These are phyloP conservation scores for Trisateles emortualis DNA, from an alignment of 2,888 invertebrate species.

Conservation along the genomic window DNA sequence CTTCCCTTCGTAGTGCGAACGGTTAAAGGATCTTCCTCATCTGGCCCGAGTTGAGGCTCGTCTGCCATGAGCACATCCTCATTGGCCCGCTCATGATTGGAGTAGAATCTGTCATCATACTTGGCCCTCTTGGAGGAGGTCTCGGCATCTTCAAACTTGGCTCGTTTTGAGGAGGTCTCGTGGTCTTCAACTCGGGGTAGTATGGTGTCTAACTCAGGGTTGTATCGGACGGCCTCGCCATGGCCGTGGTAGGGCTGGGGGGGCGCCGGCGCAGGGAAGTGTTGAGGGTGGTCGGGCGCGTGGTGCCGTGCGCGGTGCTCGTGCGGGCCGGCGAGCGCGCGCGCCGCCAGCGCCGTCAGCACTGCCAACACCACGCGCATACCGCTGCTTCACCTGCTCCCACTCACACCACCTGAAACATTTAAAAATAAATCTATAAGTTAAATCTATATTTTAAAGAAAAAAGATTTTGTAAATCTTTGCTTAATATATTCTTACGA, in stretches of 20 bases:
- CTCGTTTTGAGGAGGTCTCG: constrained; percentile 77
- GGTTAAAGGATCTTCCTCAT: constrained; percentile 90
- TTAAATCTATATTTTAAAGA: no score
- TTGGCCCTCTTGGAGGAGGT: constrained; percentile 75
- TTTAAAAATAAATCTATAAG: not conserved
- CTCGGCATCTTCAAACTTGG: constrained; percentile 68
- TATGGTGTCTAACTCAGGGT: constrained; percentile 85
- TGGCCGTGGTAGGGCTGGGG: constrained; percentile 85
- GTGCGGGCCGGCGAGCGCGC: constrained; percentile 79
- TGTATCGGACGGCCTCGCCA: constrained; percentile 85
- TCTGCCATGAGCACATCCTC: constrained; percentile 76
- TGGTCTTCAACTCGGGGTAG: constrained; percentile 78
- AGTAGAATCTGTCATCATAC: constrained; percentile 76
- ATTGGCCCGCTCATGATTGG: constrained; percentile 75
- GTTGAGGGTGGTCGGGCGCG: constrained; percentile 76
- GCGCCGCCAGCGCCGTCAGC: constrained; percentile 82
- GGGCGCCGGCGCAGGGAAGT: constrained; percentile 73
- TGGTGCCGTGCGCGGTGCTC: constrained; percentile 85
- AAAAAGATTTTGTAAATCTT: no score
- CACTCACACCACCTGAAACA: constrained; percentile 78
- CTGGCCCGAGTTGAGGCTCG: constrained; percentile 78
- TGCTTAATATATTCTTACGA: no score
- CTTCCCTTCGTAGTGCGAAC: constrained; percentile 92
- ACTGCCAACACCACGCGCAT: constrained; percentile 84
- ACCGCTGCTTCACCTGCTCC: constrained; percentile 77